Percentiles rank a stretch among this genome's conserved stretches.
These are phyloP conservation scores for Trachelus troglodyta DNA, from an alignment of 2,888 invertebrate species.

Conservation along the genomic window DNA sequence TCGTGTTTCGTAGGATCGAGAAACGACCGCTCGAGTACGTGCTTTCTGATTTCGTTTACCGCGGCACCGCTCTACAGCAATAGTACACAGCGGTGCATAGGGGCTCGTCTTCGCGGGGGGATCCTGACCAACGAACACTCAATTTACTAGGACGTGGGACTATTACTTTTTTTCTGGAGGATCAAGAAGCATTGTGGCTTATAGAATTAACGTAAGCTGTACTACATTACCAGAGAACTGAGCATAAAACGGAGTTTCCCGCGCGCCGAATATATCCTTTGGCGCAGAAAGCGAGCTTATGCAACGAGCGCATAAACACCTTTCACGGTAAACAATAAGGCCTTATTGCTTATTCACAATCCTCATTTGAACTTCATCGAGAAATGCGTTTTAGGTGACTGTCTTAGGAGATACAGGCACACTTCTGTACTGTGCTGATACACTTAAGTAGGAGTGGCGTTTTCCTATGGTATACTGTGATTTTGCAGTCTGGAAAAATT, in stretches of 20 bases:
- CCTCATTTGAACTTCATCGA: background rate
- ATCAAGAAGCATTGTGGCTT: background rate
- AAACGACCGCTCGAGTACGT: background rate
- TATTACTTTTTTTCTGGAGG: constrained; percentile 10
- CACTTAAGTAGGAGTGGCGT: background rate
- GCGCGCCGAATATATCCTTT: constrained; percentile 38
- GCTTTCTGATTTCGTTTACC: constrained; percentile 28
- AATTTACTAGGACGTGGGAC: background rate
- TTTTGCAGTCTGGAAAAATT: background rate
- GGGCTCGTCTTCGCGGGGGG: constrained; percentile 36
- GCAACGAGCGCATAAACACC: constrained; percentile 54
- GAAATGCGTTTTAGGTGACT: constrained; percentile 5
- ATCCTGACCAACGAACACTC: constrained; percentile 12
- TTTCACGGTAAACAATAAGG: constrained; percentile 11
- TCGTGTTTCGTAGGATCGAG: background rate
- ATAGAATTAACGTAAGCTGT: background rate
- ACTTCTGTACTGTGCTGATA: background rate
- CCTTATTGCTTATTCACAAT: background rate
- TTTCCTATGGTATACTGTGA: background rate
- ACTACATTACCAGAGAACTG: constrained; percentile 11
- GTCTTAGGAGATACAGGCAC: background rate
- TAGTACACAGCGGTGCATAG: constrained; percentile 41
- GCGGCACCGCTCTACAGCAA: constrained; percentile 36
- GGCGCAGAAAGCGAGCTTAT: constrained; percentile 43
- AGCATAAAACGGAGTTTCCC: constrained; percentile 39